Evolutionary conservation across 2,797 vertebrate genomes (phyloP).

Genomic region (Gymnopithys bicolor): DNA sequence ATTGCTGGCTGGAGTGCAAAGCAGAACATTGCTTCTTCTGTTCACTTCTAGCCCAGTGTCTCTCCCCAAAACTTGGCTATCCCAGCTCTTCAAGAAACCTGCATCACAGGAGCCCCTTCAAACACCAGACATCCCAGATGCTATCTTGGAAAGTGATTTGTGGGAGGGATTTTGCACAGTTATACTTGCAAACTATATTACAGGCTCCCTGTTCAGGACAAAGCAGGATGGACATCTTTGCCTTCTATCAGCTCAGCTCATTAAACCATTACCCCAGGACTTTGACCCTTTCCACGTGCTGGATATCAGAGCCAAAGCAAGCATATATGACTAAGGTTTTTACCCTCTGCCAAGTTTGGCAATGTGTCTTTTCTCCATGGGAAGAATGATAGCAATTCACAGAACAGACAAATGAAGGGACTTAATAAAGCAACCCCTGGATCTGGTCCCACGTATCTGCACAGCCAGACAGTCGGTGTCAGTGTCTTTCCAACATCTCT

Average conservation of each 20-base stretch:
- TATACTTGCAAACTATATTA: background rate
- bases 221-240: background rate
- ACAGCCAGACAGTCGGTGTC: accelerated
- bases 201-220: background rate
- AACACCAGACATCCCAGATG: background rate
- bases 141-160: background rate
- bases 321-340: background rate
- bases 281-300: slow-evolving; percentile 8
- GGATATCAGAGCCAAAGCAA: slow-evolving; percentile 4
- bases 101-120: background rate
- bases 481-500: background rate
- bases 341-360: background rate
- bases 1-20: slow-evolving; percentile 36
- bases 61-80: background rate
- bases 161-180: background rate
- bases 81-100: background rate
- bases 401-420: background rate
- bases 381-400: slow-evolving; percentile 2
- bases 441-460: accelerated
- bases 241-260: background rate
- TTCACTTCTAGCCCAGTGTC: background rate
- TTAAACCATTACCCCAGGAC: background rate
- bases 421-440: background rate
- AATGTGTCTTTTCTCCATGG: background rate
- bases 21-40: slow-evolving; percentile 11